These are phyloP conservation scores for Heliopora coerulea DNA, from an alignment of 92 coral and sea anemone genomes.

Conservation along the genomic window DNA sequence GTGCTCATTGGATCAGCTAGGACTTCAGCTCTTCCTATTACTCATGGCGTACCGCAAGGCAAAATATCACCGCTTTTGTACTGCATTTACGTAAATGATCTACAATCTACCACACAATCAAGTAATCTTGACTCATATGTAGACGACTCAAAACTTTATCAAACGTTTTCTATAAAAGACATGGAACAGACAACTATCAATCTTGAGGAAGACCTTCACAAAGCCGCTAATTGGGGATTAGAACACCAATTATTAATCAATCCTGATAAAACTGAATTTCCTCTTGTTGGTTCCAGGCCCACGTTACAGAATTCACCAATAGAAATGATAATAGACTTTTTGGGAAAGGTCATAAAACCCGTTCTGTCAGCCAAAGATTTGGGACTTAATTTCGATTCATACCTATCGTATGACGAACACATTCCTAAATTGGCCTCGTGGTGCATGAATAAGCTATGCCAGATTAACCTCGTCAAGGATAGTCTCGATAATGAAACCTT, in stretches of 20 bases:
- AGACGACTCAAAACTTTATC: not conserved
- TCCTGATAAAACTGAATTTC: conserved; percentile 51
- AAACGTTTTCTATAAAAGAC: not conserved
- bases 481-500: conserved; percentile 43
- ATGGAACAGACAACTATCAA: not conserved
- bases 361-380: conserved; percentile 43
- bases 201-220: conserved; percentile 49
- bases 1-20: conserved; percentile 19
- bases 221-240: conserved; percentile 52
- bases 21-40: conserved; percentile 21
- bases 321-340: conserved; percentile 12
- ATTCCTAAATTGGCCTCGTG: conserved; percentile 21
- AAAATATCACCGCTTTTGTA: conserved; percentile 41
- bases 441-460: conserved; percentile 44
- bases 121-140: conserved; percentile 19
- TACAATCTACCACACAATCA: not conserved
- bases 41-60: conserved; percentile 28
- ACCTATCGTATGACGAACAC: conserved; percentile 47
- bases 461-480: conserved; percentile 41
- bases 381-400: conserved; percentile 38
- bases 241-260: conserved; percentile 51
- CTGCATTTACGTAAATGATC: conserved; percentile 33
- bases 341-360: conserved; percentile 38
- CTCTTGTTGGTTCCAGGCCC: conserved; percentile 46
- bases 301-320: conserved; percentile 8